A percentile compares a stretch with the other conserved stretches of the same genome.
phyloP scores from a whole-genome alignment of 2,888 invertebrate genomes.

The Calameuta pallipes region DNA sequence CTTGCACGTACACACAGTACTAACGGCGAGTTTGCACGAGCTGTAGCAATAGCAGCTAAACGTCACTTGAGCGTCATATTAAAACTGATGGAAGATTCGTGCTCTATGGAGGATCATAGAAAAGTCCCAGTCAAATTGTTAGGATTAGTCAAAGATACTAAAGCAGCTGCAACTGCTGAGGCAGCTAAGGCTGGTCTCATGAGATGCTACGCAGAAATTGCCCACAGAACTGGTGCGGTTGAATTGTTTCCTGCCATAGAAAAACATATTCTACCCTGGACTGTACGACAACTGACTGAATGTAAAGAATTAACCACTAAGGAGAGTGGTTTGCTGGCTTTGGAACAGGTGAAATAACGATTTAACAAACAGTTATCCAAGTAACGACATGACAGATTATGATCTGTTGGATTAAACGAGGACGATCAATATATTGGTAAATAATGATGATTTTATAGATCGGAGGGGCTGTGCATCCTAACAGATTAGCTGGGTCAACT shows the following conservation, averaged over 20 bases:
- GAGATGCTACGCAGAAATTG: slow-evolving; percentile 54
- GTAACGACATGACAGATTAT: not conserved
- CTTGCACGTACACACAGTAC: slow-evolving; percentile 39
- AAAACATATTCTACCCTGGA: slow-evolving; percentile 53
- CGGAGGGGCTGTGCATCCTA: slow-evolving; percentile 51
- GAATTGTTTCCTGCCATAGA: slow-evolving; percentile 34
- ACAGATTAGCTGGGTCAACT: slow-evolving; percentile 41
- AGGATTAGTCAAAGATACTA: slow-evolving; percentile 54
- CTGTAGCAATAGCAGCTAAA: slow-evolving; percentile 53
- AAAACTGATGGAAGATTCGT: slow-evolving; percentile 49
- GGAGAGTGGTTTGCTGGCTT: slow-evolving; percentile 53
- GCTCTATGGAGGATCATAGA: slow-evolving; percentile 45
- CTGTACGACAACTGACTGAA: slow-evolving; percentile 50
- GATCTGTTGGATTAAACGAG: too few relatives aligned
- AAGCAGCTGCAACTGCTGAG: slow-evolving; percentile 54
- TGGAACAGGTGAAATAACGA: slow-evolving; percentile 46
- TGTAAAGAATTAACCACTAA: slow-evolving; percentile 50
- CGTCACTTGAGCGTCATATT: slow-evolving; percentile 48
- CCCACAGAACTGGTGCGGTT: slow-evolving; percentile 39
- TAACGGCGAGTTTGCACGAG: slow-evolving; percentile 46
- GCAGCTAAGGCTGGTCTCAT: slow-evolving; percentile 54
- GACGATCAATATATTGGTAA: not conserved
- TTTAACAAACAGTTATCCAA: not conserved
- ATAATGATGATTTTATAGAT: slow-evolving; percentile 31
- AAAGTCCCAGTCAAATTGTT: slow-evolving; percentile 53